phyloP scores from a whole-genome alignment of 2,888 invertebrate species.

The Liposcelis brunnea region DNA sequence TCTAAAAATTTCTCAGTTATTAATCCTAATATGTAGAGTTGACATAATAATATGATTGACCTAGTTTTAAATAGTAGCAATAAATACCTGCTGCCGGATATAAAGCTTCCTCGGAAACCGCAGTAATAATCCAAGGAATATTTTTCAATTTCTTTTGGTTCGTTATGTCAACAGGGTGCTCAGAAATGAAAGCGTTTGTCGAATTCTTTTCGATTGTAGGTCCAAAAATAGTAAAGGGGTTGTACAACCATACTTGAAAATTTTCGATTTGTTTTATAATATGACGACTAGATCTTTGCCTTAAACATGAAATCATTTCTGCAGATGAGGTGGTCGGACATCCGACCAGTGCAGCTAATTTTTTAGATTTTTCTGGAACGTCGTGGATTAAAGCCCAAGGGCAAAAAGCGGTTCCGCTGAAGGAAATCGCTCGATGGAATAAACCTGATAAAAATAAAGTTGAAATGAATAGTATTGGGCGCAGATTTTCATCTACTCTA shows the following conservation, averaged over 20 bases:
- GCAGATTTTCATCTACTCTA: too few species aligned
- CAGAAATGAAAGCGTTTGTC: slow-evolving; percentile 22
- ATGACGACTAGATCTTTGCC: slow-evolving; percentile 10
- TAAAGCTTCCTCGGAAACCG: slow-evolving; percentile 26
- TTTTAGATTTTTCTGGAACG: slow-evolving; percentile 24
- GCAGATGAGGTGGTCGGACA: slow-evolving; percentile 9
- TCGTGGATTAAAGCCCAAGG: slow-evolving; percentile 41
- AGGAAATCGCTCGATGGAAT: slow-evolving; percentile 45
- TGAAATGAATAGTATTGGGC: too few species aligned
- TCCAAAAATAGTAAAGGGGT: slow-evolving; percentile 23
- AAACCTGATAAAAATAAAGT: too few species aligned
- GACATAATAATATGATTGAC: too few species aligned
- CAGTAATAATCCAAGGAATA: slow-evolving; percentile 25
- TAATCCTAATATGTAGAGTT: too few species aligned
- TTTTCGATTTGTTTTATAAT: slow-evolving; percentile 8
- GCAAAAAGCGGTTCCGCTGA: slow-evolving; percentile 49
- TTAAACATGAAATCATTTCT: slow-evolving; percentile 9
- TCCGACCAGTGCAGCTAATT: slow-evolving; percentile 11
- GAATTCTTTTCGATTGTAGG: slow-evolving; percentile 25
- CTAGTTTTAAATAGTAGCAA: too few species aligned
- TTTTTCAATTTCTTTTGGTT: slow-evolving; percentile 22
- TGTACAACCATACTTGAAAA: slow-evolving; percentile 20
- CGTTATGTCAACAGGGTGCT: slow-evolving; percentile 23
- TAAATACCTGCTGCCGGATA: slow-evolving; percentile 19
- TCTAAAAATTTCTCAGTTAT: too few species aligned